Base-by-base conservation (phyloP, 1,140 invertebrate species). In the Holotrichia oblita region DNA sequence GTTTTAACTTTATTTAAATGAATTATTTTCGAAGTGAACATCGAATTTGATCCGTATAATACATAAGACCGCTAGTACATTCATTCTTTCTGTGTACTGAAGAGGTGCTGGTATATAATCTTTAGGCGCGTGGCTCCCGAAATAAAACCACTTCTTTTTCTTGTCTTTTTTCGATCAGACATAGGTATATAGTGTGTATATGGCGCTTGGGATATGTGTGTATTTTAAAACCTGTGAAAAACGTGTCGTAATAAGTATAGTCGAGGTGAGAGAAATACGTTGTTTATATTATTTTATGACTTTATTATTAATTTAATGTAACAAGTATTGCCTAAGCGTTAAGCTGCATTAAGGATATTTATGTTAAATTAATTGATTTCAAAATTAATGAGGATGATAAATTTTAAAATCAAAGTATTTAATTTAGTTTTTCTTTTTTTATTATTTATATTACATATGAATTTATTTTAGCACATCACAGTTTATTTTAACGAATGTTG, bases 171-270 rank as follows among this genome's bases (percentile, higher is more conserved):
- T 55, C 6, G 14, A 55, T 6, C 48, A 17, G 48, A n/a, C 48
- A 55, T 55, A 55, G 48, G 48, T 55, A n/a, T 17, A n/a, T n/a
- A 3, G 14, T 17, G 48, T 17, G 17, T 17, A 55, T 55, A 17
- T 55, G 48, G 48, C 48, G 48, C 48, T 55, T 55, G 14, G 14
- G n/a, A 17, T 17, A n/a, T n/a, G 3, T 20, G 48, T 55, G 48
- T 55, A 55, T 55, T 55, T 55, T 55, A 55, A 55, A 55, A 55
- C 48, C 48, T 55, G 48, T 55, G 48, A 17, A 55, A 55, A 55
- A 55, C 48, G 48, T 55, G 14, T 7, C 17, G 48, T 55, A 55
- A 55, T n/a, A n/a, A 17, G 48, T 17, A 55, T 14, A 55, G 48
- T 55, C 48, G 17, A 55, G 48, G 48, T 55, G 48, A 55, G 14